Conservation (phyloP, 2,113 vertebrate genomes). For the Nothobranchius kuhntae region DNA sequence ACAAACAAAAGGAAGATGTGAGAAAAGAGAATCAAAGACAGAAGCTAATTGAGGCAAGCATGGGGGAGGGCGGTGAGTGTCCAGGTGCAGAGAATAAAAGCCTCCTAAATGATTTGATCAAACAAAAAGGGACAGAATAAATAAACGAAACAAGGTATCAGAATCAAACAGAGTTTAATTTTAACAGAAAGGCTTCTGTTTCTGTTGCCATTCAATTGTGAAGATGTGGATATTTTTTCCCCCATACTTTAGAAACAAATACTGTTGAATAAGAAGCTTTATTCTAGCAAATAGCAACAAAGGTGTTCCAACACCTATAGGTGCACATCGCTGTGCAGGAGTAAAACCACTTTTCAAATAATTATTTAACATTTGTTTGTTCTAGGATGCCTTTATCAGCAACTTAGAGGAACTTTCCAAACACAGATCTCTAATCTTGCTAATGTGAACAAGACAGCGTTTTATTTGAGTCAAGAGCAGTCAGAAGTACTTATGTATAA, state of each 20-base stretch:
- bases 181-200: conserved; percentile 1
- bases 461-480: no score
- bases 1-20: conserved; percentile 63
- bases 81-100: conserved; percentile 62
- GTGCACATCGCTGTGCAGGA: no score
- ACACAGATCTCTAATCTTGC: no score
- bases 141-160: conserved; percentile 6
- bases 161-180: conserved; percentile 13
- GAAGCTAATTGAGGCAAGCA: conserved; percentile 45
- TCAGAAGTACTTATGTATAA: no score
- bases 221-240: neutral
- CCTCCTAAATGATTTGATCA: conserved; percentile 31
- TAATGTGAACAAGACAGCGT: no score
- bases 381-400: no score
- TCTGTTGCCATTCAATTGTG: neutral
- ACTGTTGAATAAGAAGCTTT: neutral
- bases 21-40: conserved; percentile 72
- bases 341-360: no score
- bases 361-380: no score
- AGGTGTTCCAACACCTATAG: no score
- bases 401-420: no score
- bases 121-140: conserved; percentile 23
- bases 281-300: no score
- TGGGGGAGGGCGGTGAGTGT: conserved; percentile 3
- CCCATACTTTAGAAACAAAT: neutral